These are phyloP conservation scores for Therioaphis trifolii DNA, from an alignment of 2,888 invertebrate species.

Conservation along the genomic window DNA sequence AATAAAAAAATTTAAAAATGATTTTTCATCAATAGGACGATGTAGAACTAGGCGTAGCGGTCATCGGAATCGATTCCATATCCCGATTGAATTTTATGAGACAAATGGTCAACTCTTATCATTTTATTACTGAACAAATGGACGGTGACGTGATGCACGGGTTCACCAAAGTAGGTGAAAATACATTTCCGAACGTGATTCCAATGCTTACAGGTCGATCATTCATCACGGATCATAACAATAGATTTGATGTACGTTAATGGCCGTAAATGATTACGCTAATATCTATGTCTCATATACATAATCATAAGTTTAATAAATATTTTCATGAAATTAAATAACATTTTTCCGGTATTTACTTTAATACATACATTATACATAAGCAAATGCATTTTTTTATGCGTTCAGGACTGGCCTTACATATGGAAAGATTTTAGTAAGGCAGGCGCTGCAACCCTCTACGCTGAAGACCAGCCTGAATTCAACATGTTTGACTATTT, in stretches of 20 bases:
- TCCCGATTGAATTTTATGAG: slow-evolving; percentile 69
- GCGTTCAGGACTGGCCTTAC: slow-evolving; percentile 68
- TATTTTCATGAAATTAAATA: no score
- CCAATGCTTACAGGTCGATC: slow-evolving; percentile 69
- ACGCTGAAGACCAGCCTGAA: slow-evolving; percentile 69
- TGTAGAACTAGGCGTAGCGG: slow-evolving; percentile 67
- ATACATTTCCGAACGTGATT: slow-evolving; percentile 71
- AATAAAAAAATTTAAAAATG: neutral
- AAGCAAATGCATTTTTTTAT: no score
- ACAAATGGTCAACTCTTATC: slow-evolving; percentile 68
- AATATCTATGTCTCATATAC: no score
- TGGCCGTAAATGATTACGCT: no score
- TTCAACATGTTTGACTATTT: slow-evolving; percentile 70
- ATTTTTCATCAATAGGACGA: slow-evolving; percentile 58
- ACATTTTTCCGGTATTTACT: no score
- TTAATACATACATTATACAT: no score
- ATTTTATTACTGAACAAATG: slow-evolving; percentile 67
- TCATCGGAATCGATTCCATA: slow-evolving; percentile 69
- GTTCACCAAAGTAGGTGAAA: slow-evolving; percentile 71
- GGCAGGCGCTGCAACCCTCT: slow-evolving; percentile 69
- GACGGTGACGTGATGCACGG: slow-evolving; percentile 68
- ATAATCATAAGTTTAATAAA: no score
- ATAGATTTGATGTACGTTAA: slow-evolving; percentile 62
- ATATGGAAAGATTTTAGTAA: slow-evolving; percentile 69
- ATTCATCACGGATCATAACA: slow-evolving; percentile 45